Conservation (phyloP, 2,113 vertebrate species). For the Scomber scombrus region DNA sequence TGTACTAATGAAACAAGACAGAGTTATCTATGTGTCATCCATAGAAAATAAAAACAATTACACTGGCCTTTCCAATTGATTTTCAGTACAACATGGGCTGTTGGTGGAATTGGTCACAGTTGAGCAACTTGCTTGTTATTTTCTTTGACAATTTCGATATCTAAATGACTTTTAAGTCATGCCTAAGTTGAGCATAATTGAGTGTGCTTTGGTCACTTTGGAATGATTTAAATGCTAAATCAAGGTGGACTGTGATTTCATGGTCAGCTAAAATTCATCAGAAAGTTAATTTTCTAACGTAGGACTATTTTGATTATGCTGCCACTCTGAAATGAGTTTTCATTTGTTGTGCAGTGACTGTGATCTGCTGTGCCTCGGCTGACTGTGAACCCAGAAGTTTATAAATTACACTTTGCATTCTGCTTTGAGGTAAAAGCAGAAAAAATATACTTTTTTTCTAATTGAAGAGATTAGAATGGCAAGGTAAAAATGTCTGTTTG, state of each 20-base stretch:
- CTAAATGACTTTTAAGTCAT: conserved; percentile 42
- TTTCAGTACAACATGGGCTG: conserved; percentile 15
- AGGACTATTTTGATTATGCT: conserved; percentile 36
- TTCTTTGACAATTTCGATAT: conserved; percentile 45
- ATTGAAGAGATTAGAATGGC: neutral
- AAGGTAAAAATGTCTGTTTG: neutral
- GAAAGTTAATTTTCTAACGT: conserved; percentile 57
- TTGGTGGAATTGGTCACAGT: conserved; percentile 42
- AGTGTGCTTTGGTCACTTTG: conserved; percentile 45
- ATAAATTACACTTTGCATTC: neutral
- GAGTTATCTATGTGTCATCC: conserved; percentile 18
- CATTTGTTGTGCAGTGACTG: conserved; percentile 23
- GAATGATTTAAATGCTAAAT: conserved; percentile 67
- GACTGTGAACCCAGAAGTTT: neutral
- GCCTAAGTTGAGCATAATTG: conserved; percentile 37
- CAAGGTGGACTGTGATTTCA: conserved; percentile 58
- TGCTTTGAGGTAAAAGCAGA: neutral
- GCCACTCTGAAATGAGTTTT: conserved; percentile 45
- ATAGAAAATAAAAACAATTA: neutral
- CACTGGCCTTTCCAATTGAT: conserved; percentile 17
- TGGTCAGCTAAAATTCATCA: conserved; percentile 57
- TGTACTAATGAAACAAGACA: conserved; percentile 25
- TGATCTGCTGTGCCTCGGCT: neutral
- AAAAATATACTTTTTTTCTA: conserved; percentile 9
- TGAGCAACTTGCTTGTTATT: conserved; percentile 32